These are phyloP conservation scores for Vidua macroura DNA, from an alignment of 2,113 vertebrate species.

Conservation along the genomic window DNA sequence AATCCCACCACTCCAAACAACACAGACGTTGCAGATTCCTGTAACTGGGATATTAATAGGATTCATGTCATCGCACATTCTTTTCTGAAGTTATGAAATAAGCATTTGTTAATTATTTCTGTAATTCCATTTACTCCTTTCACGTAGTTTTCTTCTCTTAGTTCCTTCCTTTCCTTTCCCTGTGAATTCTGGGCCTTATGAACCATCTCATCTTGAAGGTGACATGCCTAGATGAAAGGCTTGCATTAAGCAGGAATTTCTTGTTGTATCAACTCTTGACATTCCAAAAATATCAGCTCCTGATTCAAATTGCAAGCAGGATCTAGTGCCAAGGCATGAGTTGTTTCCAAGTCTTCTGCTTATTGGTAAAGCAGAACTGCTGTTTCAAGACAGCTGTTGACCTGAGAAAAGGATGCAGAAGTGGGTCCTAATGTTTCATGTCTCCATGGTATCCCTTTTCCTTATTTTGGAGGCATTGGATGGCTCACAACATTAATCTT, in stretches of 20 bases:
- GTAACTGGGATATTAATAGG: neutral
- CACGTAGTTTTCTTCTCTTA: neutral
- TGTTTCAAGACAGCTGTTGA: neutral
- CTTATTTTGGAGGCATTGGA: neutral
- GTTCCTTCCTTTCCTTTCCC: neutral
- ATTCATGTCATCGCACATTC: neutral
- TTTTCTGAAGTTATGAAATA: neutral
- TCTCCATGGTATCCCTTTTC: neutral
- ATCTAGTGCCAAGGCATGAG: neutral
- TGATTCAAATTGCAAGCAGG: neutral
- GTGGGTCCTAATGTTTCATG: neutral
- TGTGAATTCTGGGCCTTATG: neutral
- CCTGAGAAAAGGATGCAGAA: neutral
- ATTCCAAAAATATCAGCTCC: slow-evolving; percentile 17
- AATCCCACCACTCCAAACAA: neutral
- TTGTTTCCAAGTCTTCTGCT: neutral
- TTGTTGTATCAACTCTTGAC: slow-evolving; percentile 15
- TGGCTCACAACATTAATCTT: neutral
- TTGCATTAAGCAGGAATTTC: slow-evolving; percentile 21
- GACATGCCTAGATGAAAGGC: slow-evolving; percentile 34
- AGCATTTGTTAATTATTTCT: slow-evolving; percentile 1
- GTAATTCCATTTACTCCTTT: neutral
- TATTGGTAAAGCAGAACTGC: neutral
- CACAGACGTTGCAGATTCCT: neutral
- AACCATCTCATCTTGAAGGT: neutral